Base-by-base conservation (phyloP, 2,888 invertebrate genomes). In the Monochamus alternatus region DNA sequence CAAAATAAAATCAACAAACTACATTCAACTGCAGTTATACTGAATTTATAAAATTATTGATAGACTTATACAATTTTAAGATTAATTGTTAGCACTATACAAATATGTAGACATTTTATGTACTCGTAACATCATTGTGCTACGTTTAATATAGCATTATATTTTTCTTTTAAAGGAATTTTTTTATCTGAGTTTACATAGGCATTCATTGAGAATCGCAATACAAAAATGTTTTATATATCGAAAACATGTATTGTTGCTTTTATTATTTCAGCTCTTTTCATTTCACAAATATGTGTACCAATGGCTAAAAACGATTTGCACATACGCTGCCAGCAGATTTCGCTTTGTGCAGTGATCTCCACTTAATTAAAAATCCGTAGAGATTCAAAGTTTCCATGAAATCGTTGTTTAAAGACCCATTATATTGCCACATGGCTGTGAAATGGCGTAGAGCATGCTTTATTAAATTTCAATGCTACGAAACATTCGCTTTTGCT, bases 381-480 rank as follows among this genome's bases (percentile, higher is more conserved):
- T 47, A 3, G 32, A 64, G 64, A 64, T 47, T 64, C 47, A 44
- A 47, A 64, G 64, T 64, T 64, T 64, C 47, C 64, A 44, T 64
- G 47, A 64, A 64, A 64, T 64, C 64, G 47, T 12, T 64, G 64
- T 64, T 64, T 64, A 47, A 31, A 64, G 47, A 44, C 47, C 30
- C 44, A 64, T 64, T 64, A 47, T 47, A 47, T 30, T 47, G 64
- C 32, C 47, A 47, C 32, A 64, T 14, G 44, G 47, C 47, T 47
- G 22, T 64, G 31, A 64, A 64, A 44, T 30, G 64, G 47, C 22
- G 44, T 5, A 64, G 64, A 64, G 12, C 32, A 64, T 47, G 64
- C 64, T 64, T 64, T 64, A 64, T 64, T 64, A 64, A 64, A 64
- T 64, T 64, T 47, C 30, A 64, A 64, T 64, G 38, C 47, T 64